These are phyloP conservation scores for Chondrilla cf. caribensis DNA, from an alignment of 37 sponge, comb jelly and placozoan genomes.

Conservation along the genomic window DNA sequence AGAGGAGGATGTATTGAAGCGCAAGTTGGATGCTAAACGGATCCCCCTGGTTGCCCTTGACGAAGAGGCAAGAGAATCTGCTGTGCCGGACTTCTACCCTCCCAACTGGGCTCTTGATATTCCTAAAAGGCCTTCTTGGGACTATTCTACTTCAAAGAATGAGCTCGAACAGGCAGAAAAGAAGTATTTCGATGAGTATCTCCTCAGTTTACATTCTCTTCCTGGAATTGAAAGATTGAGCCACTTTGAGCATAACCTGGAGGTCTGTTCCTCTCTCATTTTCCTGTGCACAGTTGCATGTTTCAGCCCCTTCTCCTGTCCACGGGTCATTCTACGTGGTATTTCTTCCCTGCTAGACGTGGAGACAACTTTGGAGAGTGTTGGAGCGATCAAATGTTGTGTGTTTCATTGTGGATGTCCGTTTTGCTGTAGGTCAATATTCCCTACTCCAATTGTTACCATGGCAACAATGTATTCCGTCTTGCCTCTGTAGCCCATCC, in stretches of 20 bases:
- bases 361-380: slow-evolving; percentile 97
- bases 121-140: slow-evolving; percentile 85
- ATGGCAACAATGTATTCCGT: neutral
- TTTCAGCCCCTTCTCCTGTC: no score
- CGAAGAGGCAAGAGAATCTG: slow-evolving; percentile 19
- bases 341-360: slow-evolving; percentile 57
- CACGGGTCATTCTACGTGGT: neutral
- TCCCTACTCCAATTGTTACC: neutral
- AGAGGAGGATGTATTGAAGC: slow-evolving; percentile 48
- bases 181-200: slow-evolving; percentile 59
- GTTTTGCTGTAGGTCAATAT: slow-evolving; percentile 66
- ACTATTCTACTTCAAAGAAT: slow-evolving; percentile 55
- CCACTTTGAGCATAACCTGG: slow-evolving; percentile 95
- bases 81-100: slow-evolving; percentile 24
- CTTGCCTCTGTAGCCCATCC: slow-evolving; percentile 60
- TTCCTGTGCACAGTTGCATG: no score
- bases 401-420: slow-evolving; percentile 74
- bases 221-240: slow-evolving; percentile 48
- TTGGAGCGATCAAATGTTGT: slow-evolving; percentile 89
- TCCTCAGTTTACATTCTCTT: slow-evolving; percentile 49
- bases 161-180: slow-evolving; percentile 64
- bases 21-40: slow-evolving; percentile 58
- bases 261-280: slow-evolving; percentile 41
- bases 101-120: slow-evolving; percentile 51
- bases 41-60: slow-evolving; percentile 41